These are phyloP conservation scores for Ia io DNA, from an alignment of 2,113 vertebrate species.

Conservation along the genomic window DNA sequence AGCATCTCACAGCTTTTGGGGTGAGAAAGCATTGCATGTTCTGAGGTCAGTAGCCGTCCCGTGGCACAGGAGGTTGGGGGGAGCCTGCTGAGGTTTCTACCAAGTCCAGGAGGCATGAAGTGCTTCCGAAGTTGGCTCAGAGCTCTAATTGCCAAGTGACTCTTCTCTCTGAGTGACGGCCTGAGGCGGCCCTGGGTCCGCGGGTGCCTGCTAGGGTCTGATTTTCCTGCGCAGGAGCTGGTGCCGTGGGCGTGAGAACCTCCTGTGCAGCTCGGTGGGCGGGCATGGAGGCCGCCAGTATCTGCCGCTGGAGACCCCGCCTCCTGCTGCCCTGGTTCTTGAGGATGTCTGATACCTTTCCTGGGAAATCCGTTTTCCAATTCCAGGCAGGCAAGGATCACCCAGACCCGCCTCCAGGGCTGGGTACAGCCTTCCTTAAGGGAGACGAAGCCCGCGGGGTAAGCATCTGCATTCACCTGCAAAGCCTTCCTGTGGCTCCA, in stretches of 20 bases:
- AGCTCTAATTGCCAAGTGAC: neutral
- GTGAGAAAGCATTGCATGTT: neutral
- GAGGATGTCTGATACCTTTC: neutral
- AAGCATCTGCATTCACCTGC: neutral
- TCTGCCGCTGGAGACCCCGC: neutral
- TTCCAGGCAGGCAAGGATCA: neutral
- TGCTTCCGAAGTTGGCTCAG: neutral
- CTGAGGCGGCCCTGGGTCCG: neutral
- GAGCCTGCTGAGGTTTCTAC: neutral
- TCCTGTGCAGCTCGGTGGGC: neutral
- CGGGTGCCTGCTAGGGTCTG: no score
- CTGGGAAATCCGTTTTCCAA: neutral
- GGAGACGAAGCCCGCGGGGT: neutral
- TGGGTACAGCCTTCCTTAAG: neutral
- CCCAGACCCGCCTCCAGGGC: neutral
- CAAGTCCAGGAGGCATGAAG: neutral
- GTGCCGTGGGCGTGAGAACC: neutral
- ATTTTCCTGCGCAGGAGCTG: neutral
- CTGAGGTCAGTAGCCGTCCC: neutral
- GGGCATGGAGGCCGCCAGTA: rapidly evolving
- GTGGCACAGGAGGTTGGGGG: neutral
- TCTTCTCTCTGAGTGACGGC: neutral
- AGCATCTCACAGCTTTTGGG: neutral
- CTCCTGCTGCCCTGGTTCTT: neutral
- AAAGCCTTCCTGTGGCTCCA: neutral